Evolutionary conservation across 2,888 invertebrate genomes (phyloP).

Genomic region (Chromoteleia sp.): DNA sequence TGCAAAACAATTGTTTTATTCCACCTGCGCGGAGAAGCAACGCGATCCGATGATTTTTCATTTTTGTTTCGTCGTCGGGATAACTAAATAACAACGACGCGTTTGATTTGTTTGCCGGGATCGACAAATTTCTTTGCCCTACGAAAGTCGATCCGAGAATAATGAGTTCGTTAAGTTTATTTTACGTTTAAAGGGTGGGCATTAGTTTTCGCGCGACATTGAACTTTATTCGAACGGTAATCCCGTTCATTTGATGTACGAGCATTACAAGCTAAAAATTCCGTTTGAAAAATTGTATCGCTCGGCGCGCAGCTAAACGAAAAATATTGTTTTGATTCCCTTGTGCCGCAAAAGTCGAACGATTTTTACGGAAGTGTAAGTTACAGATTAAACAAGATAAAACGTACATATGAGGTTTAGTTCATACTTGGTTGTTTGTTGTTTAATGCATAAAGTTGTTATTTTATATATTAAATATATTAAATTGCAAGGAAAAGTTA

Average conservation of each 20-base stretch:
- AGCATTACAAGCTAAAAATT: conserved; percentile 41
- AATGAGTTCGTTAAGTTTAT: conserved; percentile 51
- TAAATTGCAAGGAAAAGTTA: too few relatives aligned
- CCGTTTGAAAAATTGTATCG: conserved; percentile 46
- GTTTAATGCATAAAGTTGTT: too few relatives aligned
- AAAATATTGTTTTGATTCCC: conserved; percentile 60
- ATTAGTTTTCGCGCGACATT: conserved; percentile 38
- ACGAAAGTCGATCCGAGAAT: conserved; percentile 22
- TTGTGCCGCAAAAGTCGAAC: conserved; percentile 21
- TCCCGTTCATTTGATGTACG: conserved; percentile 43
- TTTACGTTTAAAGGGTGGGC: conserved; percentile 23
- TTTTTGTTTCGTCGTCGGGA: background rate
- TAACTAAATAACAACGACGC: conserved; percentile 12
- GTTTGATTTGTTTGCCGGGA: conserved; percentile 22
- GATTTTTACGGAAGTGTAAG: conserved; percentile 33
- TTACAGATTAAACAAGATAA: conserved; percentile 26
- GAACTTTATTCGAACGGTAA: conserved; percentile 40
- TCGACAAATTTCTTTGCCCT: conserved; percentile 8
- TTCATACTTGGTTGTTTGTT: too few relatives aligned
- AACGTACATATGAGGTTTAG: conserved; percentile 9
- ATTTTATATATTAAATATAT: too few relatives aligned
- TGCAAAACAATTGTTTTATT: too few relatives aligned
- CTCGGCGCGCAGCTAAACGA: conserved; percentile 46
- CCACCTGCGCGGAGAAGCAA: too few relatives aligned
- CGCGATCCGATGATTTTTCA: conserved; percentile 5